Conservation (phyloP, 2,888 invertebrate species). For the Empis stercorea region DNA sequence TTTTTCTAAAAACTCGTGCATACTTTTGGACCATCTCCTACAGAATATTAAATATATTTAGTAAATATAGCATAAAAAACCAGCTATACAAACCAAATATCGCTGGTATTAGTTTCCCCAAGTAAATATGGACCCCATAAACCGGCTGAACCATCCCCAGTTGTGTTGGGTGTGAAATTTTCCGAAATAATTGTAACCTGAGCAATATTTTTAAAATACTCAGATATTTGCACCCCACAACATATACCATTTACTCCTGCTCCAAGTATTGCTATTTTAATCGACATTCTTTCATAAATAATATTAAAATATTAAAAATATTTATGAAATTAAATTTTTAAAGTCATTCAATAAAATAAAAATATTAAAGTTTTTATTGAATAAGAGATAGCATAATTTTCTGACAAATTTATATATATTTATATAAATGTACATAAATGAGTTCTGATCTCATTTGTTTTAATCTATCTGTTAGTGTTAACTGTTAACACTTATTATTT, state of each 20-base stretch:
- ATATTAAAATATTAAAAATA: too few species aligned
- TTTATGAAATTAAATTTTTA: too few species aligned
- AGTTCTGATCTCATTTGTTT: too few species aligned
- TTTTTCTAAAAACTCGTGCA: conserved; percentile 44
- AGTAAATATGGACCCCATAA: conserved; percentile 59
- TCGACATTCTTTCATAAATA: not conserved
- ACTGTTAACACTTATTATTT: too few species aligned
- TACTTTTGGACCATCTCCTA: conserved; percentile 53
- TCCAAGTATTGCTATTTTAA: conserved; percentile 45
- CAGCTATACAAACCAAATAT: conserved; percentile 38
- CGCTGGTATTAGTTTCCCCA: conserved; percentile 40
- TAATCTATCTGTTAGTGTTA: too few species aligned
- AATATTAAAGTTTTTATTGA: too few species aligned
- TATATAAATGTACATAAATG: too few species aligned
- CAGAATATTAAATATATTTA: too few species aligned
- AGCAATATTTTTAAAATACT: conserved; percentile 37
- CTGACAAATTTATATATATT: too few species aligned
- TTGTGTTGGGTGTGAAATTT: conserved; percentile 57
- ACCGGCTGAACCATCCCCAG: conserved; percentile 66
- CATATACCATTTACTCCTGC: conserved; percentile 62
- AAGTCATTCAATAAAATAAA: too few species aligned
- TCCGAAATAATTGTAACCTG: conserved; percentile 52
- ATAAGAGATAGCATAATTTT: too few species aligned
- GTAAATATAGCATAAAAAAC: not conserved
- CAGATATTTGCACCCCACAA: conserved; percentile 53